phyloP scores from a whole-genome alignment of 2,113 vertebrate genomes.

The Plecturocebus donacophilus region DNA sequence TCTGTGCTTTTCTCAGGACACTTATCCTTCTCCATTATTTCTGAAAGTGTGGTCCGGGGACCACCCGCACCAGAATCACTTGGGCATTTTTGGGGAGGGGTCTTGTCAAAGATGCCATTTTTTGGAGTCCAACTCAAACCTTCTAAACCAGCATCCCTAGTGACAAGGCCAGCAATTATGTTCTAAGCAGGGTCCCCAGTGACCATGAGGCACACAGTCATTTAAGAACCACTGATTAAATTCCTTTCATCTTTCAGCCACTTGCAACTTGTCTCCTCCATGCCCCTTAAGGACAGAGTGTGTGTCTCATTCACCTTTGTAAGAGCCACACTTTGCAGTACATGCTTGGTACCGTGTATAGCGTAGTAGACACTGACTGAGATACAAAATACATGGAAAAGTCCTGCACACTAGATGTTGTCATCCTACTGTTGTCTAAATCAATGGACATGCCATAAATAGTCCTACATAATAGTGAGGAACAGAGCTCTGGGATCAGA shows the following conservation, averaged over 20 bases:
- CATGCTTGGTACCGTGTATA: not conserved
- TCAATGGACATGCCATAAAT: not conserved
- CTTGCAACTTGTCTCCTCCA: not conserved
- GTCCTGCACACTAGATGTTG: rapidly evolving
- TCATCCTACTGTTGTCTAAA: not conserved
- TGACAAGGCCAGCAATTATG: not conserved
- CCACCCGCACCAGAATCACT: not conserved
- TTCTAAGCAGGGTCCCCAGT: not conserved
- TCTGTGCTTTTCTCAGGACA: not conserved
- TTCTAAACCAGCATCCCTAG: not conserved
- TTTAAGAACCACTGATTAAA: not conserved
- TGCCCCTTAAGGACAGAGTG: not conserved
- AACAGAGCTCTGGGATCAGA: not conserved
- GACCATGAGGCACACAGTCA: too few relatives aligned
- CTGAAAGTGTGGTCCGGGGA: not conserved
- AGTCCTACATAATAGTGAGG: not conserved
- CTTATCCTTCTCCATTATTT: not conserved
- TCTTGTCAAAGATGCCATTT: not conserved
- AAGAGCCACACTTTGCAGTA: not conserved
- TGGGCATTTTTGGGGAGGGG: not conserved
- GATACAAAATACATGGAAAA: not conserved
- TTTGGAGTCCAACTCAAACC: not conserved
- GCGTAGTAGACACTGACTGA: not conserved
- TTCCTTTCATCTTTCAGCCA: not conserved
- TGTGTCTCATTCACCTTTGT: not conserved